Conservation (phyloP, 2,113 vertebrate genomes). For the Leuciscus idus region DNA sequence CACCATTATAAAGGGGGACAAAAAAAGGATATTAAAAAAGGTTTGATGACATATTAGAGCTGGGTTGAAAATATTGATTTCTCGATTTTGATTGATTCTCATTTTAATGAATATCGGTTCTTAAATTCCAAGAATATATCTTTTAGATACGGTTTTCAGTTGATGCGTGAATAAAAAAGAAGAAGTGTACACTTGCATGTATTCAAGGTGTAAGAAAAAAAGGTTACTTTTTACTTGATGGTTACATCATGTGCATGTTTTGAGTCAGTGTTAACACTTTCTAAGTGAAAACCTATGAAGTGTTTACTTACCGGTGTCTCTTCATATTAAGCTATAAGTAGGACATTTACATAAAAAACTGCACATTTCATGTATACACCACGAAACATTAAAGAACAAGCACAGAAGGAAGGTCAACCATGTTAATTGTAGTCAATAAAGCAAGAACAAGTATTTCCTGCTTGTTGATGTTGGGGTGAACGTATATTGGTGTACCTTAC, state of each 20-base stretch:
- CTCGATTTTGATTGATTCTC: too few species aligned
- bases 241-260: neutral
- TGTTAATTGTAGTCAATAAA: neutral
- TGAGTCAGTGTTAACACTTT: neutral
- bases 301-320: neutral
- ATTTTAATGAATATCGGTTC: too few species aligned
- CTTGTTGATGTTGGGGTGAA: constrained; percentile 1
- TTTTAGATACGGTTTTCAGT: too few species aligned
- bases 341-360: too few species aligned
- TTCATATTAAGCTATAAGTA: too few species aligned
- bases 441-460: neutral
- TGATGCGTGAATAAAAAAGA: too few species aligned
- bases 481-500: constrained; percentile 10
- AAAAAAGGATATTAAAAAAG: neutral
- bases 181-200: too few species aligned
- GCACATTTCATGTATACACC: neutral
- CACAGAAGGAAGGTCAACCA: neutral
- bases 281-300: neutral
- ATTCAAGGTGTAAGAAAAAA: too few species aligned
- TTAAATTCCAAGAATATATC: too few species aligned
- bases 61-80: too few species aligned
- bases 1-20: neutral
- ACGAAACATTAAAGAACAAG: neutral
- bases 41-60: neutral
- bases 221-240: neutral